Percentiles rank a stretch among this genome's conserved stretches.
Evolutionary conservation across 2,113 vertebrate genomes (phyloP).

Genomic region (Marmota monax): DNA sequence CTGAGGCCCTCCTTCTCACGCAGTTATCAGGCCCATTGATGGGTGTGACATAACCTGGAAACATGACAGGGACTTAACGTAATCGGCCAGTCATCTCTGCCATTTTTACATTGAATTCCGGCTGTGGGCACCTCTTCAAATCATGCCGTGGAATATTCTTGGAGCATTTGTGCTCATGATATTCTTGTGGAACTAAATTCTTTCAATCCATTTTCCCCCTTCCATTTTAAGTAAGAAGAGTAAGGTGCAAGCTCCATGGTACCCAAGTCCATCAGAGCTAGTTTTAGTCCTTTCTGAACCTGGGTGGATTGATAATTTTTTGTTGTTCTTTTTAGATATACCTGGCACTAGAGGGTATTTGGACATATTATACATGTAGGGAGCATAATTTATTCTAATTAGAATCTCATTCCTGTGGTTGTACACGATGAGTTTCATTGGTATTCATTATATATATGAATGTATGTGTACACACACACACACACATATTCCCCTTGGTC

Average conservation of each 20-base stretch:
- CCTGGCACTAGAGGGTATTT: no score
- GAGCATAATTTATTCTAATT: no score
- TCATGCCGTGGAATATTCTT: background rate
- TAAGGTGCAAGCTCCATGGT: background rate
- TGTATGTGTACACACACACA: no score
- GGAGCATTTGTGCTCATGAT: background rate
- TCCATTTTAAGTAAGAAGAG: conserved; percentile 1
- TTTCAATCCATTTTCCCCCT: background rate
- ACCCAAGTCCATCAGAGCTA: background rate
- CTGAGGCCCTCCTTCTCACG: background rate
- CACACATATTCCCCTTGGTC: background rate
- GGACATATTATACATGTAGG: no score
- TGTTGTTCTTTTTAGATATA: no score
- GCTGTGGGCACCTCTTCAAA: background rate
- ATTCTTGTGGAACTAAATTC: background rate
- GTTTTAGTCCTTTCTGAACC: background rate
- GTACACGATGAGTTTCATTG: no score
- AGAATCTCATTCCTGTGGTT: no score
- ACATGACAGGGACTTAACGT: background rate
- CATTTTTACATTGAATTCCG: background rate
- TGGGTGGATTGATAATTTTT: no score
- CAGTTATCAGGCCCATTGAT: background rate
- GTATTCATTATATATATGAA: no score
- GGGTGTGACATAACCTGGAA: background rate
- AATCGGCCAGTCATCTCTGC: background rate